Conservation (phyloP, 2,888 invertebrate species). For the Apodemia duryi region DNA sequence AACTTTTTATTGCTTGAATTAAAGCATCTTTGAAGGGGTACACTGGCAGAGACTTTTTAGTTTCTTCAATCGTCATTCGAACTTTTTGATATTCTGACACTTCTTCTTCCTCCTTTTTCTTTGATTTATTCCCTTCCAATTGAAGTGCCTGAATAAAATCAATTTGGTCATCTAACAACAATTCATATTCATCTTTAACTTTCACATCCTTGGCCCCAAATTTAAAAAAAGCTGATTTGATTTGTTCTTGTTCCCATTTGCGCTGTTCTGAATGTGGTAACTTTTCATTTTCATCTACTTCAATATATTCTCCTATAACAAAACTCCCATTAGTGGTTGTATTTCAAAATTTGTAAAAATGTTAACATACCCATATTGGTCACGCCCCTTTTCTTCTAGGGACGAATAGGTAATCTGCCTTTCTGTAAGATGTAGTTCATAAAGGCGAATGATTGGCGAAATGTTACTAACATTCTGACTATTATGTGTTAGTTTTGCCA, state of each 20-base stretch:
- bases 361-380: too few relatives aligned
- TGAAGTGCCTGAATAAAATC: constrained; percentile 96
- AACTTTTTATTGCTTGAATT: constrained; percentile 92
- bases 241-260: constrained; percentile 99
- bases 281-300: constrained; percentile 92
- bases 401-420: constrained; percentile 5
- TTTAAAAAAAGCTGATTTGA: constrained; percentile 93
- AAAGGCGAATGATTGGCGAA: not conserved
- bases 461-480: too few relatives aligned
- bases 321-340: not conserved
- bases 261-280: constrained; percentile 91
- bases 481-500: too few relatives aligned
- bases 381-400: too few relatives aligned
- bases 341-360: not conserved
- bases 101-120: constrained; percentile 79
- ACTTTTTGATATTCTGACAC: constrained; percentile 83
- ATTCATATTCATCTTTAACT: constrained; percentile 90
- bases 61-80: constrained; percentile 92
- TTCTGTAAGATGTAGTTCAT: not conserved
- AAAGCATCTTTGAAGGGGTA: constrained; percentile 94
- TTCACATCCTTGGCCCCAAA: constrained; percentile 95
- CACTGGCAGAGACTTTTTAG: constrained; percentile 94
- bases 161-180: constrained; percentile 96
- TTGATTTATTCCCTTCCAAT: constrained; percentile 83
- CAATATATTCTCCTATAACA: constrained; percentile 84